phyloP scores from a whole-genome alignment of 2,797 vertebrate species.

The Mastacembelus armatus region DNA sequence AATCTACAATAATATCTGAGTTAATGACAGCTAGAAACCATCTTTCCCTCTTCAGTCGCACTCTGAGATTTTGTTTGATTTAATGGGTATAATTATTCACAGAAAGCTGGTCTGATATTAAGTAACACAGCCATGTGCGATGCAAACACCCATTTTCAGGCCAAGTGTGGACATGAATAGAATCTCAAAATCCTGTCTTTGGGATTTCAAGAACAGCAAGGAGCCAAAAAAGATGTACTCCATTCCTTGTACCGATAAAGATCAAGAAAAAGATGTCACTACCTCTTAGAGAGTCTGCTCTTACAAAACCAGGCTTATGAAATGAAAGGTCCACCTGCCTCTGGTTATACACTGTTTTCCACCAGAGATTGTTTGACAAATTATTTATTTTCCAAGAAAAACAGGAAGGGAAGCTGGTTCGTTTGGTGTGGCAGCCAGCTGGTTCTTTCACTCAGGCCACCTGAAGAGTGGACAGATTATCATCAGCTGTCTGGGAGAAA shows the following conservation, averaged over 20 bases:
- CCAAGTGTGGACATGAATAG: background rate
- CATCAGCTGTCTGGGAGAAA: slow-evolving; percentile 38
- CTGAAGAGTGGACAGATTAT: slow-evolving; percentile 62
- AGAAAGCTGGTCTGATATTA: slow-evolving; percentile 2
- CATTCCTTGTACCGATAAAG: background rate
- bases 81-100: slow-evolving; percentile 42
- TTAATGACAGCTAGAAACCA: background rate
- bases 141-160: slow-evolving; percentile 9
- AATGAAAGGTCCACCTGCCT: slow-evolving; percentile 20
- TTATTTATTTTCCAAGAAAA: slow-evolving; percentile 31
- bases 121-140: slow-evolving; percentile 31
- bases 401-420: slow-evolving; percentile 5
- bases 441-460: slow-evolving; percentile 46
- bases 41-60: background rate
- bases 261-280: background rate
- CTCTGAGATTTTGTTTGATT: slow-evolving; percentile 27
- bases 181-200: slow-evolving; percentile 16
- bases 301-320: slow-evolving; percentile 21
- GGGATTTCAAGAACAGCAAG: slow-evolving; percentile 8
- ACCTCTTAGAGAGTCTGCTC: slow-evolving; percentile 25
- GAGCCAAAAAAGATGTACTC: background rate
- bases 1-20: slow-evolving; percentile 27
- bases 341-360: background rate
- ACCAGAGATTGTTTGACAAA: slow-evolving; percentile 18
- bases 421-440: slow-evolving; percentile 51